Evolutionary conservation across 2,888 invertebrate species (phyloP).

Genomic region (Lycophotia porphyrea): DNA sequence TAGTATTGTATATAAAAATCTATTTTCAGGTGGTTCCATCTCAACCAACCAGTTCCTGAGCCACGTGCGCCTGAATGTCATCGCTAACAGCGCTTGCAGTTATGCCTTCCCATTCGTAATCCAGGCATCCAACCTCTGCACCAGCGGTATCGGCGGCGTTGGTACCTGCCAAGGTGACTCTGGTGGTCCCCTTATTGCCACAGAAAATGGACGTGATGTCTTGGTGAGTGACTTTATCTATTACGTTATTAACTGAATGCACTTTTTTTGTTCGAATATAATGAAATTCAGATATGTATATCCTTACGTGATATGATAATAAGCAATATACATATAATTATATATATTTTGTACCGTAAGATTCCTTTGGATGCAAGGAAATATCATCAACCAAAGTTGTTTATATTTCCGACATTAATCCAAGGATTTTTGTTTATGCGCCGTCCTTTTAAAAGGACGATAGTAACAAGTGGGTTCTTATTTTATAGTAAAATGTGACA

Average conservation of each 20-base stretch:
- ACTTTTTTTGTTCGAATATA: too few relatives aligned
- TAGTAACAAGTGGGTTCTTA: too few relatives aligned
- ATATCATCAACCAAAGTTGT: too few relatives aligned
- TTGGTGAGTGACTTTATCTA: constrained; percentile 65
- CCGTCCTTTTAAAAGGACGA: too few relatives aligned
- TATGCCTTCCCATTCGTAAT: constrained; percentile 68
- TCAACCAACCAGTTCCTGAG: constrained; percentile 64
- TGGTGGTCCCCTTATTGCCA: constrained; percentile 75
- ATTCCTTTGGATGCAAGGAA: too few relatives aligned
- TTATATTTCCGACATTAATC: too few relatives aligned
- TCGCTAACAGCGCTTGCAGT: constrained; percentile 70
- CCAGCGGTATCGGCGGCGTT: constrained; percentile 70
- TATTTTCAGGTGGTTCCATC: constrained; percentile 58
- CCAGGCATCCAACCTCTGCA: constrained; percentile 73
- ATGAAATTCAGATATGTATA: too few relatives aligned
- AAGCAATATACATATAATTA: too few relatives aligned
- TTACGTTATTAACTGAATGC: neutral
- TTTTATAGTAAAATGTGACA: too few relatives aligned
- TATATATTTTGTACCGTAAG: too few relatives aligned
- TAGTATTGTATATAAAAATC: neutral
- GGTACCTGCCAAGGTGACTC: constrained; percentile 77
- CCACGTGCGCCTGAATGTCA: constrained; percentile 69
- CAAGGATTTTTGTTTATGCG: too few relatives aligned
- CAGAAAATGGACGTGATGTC: constrained; percentile 58
- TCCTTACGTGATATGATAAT: too few relatives aligned